Conservation (phyloP, 1,140 invertebrate genomes). For the Calycopis cecrops region DNA sequence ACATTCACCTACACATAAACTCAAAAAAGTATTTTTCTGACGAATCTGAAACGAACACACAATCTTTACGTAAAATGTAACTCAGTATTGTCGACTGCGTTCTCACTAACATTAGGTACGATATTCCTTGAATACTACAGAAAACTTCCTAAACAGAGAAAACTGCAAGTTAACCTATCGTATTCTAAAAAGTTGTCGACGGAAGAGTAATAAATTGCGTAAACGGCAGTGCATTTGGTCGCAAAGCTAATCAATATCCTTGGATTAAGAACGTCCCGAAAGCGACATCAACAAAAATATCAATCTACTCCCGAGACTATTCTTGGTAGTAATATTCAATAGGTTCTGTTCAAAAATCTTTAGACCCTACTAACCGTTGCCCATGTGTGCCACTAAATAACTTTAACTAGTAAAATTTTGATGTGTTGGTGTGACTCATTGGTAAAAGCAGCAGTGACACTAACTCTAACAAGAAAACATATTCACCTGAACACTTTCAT, state of each 20-base stretch:
- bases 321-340: too few relatives aligned
- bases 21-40: constrained; percentile 23
- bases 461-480: too few relatives aligned
- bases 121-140: neutral
- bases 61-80: constrained; percentile 12
- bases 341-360: too few relatives aligned
- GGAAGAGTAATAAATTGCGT: constrained; percentile 43
- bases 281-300: too few relatives aligned
- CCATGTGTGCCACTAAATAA: too few relatives aligned
- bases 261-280: neutral
- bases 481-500: too few relatives aligned
- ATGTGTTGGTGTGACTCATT: too few relatives aligned
- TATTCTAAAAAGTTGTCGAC: constrained; percentile 26
- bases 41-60: constrained; percentile 20
- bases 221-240: constrained; percentile 26
- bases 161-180: constrained; percentile 47
- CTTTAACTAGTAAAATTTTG: too few relatives aligned
- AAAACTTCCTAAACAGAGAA: constrained; percentile 5
- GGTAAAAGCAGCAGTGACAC: too few relatives aligned
- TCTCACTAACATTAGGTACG: neutral
- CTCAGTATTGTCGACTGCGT: neutral
- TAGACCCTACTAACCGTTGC: too few relatives aligned
- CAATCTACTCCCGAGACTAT: too few relatives aligned
- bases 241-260: constrained; percentile 16
- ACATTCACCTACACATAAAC: constrained; percentile 21